Evolutionary conservation across 1,140 invertebrate genomes (phyloP).

Genomic region (Drosophila ironensis): DNA sequence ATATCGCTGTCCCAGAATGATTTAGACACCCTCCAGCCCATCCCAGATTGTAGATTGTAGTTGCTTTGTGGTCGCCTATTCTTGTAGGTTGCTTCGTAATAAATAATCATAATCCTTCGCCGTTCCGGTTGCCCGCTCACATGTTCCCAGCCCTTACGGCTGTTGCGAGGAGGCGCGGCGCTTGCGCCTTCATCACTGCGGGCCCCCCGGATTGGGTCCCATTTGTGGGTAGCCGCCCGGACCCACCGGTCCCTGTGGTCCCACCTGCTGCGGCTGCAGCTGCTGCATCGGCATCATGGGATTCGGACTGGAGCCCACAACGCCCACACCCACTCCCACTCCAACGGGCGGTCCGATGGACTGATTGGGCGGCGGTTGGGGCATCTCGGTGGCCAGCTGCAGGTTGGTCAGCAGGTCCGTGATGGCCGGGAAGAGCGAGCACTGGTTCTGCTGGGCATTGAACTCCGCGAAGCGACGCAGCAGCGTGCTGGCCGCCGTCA

Average conservation of each 20-base stretch:
- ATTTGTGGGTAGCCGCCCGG: constrained; percentile 62
- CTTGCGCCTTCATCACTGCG: constrained; percentile 82
- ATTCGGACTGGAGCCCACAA: constrained; percentile 83
- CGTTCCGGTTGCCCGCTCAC: constrained; percentile 33
- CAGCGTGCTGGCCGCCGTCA: constrained; percentile 86
- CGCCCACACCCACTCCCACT: constrained; percentile 45
- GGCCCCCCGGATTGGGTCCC: constrained; percentile 70
- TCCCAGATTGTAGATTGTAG: background rate
- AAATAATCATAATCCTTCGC: constrained; percentile 28
- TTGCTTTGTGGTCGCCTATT: background rate
- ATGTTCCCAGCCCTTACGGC: constrained; percentile 24
- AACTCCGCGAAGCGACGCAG: constrained; percentile 87
- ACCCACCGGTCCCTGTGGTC: constrained; percentile 54
- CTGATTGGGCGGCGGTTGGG: constrained; percentile 80
- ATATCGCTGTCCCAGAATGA: too few relatives aligned
- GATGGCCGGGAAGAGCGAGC: constrained; percentile 93
- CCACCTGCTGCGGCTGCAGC: constrained; percentile 72
- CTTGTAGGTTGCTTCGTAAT: background rate
- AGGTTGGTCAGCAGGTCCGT: constrained; percentile 92
- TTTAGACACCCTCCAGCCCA: too few relatives aligned
- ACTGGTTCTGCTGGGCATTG: constrained; percentile 87
- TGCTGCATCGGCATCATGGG: constrained; percentile 83
- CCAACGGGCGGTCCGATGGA: constrained; percentile 65
- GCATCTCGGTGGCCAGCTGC: constrained; percentile 87
- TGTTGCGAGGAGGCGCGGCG: constrained; percentile 75